Evolutionary conservation across 30 jellyfish, hydroid and myxozoan genomes (phyloP), one percentile per base, ranked within the genome.

Genomic region (Chironex yamaguchii): DNA sequence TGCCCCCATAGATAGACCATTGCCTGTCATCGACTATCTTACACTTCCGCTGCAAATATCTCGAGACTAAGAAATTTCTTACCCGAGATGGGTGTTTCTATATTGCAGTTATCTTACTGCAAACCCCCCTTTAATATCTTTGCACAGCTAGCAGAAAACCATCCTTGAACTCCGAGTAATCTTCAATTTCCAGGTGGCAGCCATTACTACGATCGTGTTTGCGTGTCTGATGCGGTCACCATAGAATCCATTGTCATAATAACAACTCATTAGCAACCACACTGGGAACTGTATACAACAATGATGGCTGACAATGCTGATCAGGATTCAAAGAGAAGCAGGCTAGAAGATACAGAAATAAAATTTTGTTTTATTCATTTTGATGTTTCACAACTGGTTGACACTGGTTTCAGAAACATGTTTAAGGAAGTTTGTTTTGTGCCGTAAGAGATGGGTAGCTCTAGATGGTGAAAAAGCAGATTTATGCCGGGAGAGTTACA

Each of bases 91-190:
- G 78, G 78, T 76, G 88, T 76, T 76, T 49, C 22, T 31, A 76
- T 76, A 76, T 76, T 76, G 78, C 58, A 52, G 58, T 20, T 48
- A 76, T 14, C 31, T 49, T 49, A 1, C 62, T 33, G 88, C 88
- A 52, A 76, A 76, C 77, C 88, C 88, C 88, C 88, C 88, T 1
- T 17, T 0, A 49, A 49, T 30, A 76, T 14, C 88, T 76, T 50
- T 76, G 88, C 88, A 76, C 78, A 76, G 36, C 77, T 76, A 53
- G 67, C 78, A 76, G 88, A 76, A 76, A 50, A 76, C 78, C 27
- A 78, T 31, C 78, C 88, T 76, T 76, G 65, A 50, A 76, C 30
- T 26, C 28, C 31, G 13, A 49, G 26, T 27, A 50, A 35, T 71
- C n/a, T 52, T 76, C 50, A 76, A 50, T 32, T 71, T 71, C 36